phyloP scores from a whole-genome alignment of 2,797 vertebrate species.

The Syndactyla subalaris region DNA sequence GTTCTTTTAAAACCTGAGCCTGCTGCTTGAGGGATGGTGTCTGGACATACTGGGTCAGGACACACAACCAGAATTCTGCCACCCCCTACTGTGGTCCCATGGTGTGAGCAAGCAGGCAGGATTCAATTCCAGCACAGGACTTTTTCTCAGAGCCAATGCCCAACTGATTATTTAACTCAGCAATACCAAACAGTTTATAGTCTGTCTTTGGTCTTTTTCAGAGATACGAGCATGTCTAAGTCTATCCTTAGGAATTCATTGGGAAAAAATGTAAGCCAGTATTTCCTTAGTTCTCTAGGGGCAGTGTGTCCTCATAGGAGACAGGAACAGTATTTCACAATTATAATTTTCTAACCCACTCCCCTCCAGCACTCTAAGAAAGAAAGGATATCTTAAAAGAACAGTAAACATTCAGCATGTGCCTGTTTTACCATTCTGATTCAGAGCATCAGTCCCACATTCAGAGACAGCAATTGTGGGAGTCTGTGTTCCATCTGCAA shows the following conservation, averaged over 20 bases:
- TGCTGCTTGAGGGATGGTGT: not conserved
- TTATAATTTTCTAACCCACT: not conserved
- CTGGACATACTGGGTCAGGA: rapidly evolving
- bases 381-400: not conserved
- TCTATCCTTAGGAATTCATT: not conserved
- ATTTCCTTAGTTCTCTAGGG: not conserved
- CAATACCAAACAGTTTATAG: not conserved
- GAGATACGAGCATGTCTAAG: not conserved
- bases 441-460: not conserved
- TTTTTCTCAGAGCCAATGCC: not conserved
- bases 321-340: not conserved
- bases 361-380: not conserved
- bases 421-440: not conserved
- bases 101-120: not conserved
- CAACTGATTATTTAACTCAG: not conserved
- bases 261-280: not conserved
- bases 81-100: rapidly evolving
- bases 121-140: not conserved
- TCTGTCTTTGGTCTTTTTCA: not conserved
- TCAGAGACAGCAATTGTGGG: not conserved
- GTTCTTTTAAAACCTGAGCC: not conserved
- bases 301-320: not conserved
- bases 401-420: not conserved
- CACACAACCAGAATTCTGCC: not conserved
- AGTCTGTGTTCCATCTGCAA: not conserved